These are phyloP conservation scores for Globodera ellingtonae DNA, from an alignment of 1,140 invertebrate genomes.

Conservation along the genomic window DNA sequence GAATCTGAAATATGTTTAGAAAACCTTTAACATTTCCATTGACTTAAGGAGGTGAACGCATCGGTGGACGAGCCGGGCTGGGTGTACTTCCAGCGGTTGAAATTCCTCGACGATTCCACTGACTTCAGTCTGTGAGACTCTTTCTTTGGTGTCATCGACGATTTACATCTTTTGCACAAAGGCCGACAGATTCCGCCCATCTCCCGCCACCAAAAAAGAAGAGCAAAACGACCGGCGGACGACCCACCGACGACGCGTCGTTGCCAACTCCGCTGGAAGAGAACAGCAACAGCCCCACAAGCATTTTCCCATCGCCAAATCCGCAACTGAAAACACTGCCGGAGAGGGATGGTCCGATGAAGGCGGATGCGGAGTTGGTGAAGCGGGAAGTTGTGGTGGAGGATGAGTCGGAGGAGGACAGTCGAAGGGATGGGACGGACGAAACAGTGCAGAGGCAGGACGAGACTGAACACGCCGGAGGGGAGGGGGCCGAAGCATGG, in stretches of 20 bases:
- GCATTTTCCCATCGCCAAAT: not conserved
- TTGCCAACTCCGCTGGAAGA: slow-evolving; percentile 22
- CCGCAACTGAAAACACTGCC: not conserved
- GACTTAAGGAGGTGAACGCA: slow-evolving; percentile 13
- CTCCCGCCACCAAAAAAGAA: slow-evolving; percentile 26
- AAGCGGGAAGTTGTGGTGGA: not conserved
- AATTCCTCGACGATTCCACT: slow-evolving; percentile 32
- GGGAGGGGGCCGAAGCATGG: no score
- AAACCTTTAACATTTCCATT: not conserved
- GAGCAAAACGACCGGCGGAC: slow-evolving; percentile 1
- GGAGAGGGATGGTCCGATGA: not conserved
- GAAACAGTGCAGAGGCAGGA: no score
- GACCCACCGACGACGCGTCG: slow-evolving; percentile 10
- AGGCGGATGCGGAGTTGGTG: not conserved
- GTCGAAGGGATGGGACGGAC: no score
- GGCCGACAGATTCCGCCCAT: not conserved
- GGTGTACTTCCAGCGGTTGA: slow-evolving; percentile 37
- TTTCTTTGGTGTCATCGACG: not conserved
- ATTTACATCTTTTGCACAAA: not conserved
- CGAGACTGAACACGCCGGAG: no score
- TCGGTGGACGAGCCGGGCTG: slow-evolving; percentile 34
- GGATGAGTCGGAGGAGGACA: no score
- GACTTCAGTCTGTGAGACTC: slow-evolving; percentile 12
- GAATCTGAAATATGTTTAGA: not conserved
- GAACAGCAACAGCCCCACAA: not conserved